phyloP scores from a whole-genome alignment of 64 coral and sea anemone species.

The Stichodactyla mertensii region DNA sequence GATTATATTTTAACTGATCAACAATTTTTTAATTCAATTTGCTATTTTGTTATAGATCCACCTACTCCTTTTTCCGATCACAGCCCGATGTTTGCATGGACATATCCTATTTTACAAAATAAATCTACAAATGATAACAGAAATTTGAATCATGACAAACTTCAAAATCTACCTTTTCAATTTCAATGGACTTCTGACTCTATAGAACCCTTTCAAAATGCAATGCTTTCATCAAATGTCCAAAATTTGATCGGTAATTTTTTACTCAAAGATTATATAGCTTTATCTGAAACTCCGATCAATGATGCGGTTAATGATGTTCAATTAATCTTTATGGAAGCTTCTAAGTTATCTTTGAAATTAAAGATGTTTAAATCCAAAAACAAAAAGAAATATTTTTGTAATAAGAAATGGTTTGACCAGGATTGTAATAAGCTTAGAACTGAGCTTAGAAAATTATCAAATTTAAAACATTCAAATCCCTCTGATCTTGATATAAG shows the following conservation, averaged over 20 bases:
- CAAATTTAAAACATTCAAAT: conserved; percentile 37
- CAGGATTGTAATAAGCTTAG: conserved; percentile 26
- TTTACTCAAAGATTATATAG: neutral
- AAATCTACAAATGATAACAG: neutral
- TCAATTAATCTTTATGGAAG: conserved; percentile 6
- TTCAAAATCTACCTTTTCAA: too few relatives aligned
- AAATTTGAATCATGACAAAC: neutral
- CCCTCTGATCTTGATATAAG: neutral
- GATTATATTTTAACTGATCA: conserved; percentile 14
- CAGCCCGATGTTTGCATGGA: neutral
- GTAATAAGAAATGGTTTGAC: conserved; percentile 44
- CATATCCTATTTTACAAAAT: conserved; percentile 7
- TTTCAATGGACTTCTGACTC: too few relatives aligned
- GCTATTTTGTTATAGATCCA: too few relatives aligned
- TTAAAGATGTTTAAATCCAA: conserved; percentile 20
- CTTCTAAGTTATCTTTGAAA: conserved; percentile 31
- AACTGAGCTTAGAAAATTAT: conserved; percentile 25
- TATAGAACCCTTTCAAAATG: too few relatives aligned
- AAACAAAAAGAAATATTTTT: conserved; percentile 16
- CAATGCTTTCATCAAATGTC: neutral
- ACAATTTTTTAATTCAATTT: neutral
- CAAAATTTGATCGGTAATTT: neutral
- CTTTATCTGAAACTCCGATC: neutral
- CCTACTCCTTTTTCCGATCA: too few relatives aligned
- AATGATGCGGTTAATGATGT: conserved; percentile 1